A percentile compares a stretch with the other conserved stretches of the same genome.
These are phyloP conservation scores for Drosophila phalerata DNA, from an alignment of 2,888 invertebrate genomes.

Conservation along the genomic window DNA sequence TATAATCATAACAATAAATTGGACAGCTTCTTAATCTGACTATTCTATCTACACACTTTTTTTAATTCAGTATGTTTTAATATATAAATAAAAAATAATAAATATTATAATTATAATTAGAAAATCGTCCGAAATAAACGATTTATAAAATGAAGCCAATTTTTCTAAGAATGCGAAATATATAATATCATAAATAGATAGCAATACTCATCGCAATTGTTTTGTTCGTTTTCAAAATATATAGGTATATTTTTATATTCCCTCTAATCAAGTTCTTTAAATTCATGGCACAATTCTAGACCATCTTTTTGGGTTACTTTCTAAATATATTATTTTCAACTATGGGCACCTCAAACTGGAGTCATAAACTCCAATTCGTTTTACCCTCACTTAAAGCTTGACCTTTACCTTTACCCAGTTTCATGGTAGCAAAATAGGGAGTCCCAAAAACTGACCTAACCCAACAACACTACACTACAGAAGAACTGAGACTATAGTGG, in stretches of 20 bases:
- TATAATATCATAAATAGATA: too few species aligned
- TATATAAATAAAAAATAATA: background rate
- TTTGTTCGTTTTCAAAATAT: too few species aligned
- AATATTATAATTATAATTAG: too few species aligned
- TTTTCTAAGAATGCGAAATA: too few species aligned
- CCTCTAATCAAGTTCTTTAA: background rate
- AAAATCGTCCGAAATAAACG: too few species aligned
- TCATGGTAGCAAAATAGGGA: conserved; percentile 1
- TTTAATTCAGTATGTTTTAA: background rate
- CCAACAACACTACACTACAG: conserved; percentile 32
- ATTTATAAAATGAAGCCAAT: too few species aligned
- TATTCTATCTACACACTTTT: too few species aligned
- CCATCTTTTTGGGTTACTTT: conserved; percentile 2
- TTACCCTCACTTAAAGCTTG: conserved; percentile 11
- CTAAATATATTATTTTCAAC: background rate
- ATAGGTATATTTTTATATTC: too few species aligned
- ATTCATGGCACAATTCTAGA: background rate
- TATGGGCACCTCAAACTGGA: background rate
- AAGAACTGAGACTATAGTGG: conserved; percentile 1
- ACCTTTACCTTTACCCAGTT: conserved; percentile 50
- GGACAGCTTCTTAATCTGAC: too few species aligned
- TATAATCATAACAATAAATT: too few species aligned
- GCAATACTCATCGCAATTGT: too few species aligned
- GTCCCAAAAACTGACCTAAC: conserved; percentile 43
- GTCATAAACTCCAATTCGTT: background rate